A percentile compares a stretch with the other conserved stretches of the same genome.
Evolutionary conservation across 2,797 vertebrate species (phyloP).

Genomic region (Chiloscyllium punctatum): DNA sequence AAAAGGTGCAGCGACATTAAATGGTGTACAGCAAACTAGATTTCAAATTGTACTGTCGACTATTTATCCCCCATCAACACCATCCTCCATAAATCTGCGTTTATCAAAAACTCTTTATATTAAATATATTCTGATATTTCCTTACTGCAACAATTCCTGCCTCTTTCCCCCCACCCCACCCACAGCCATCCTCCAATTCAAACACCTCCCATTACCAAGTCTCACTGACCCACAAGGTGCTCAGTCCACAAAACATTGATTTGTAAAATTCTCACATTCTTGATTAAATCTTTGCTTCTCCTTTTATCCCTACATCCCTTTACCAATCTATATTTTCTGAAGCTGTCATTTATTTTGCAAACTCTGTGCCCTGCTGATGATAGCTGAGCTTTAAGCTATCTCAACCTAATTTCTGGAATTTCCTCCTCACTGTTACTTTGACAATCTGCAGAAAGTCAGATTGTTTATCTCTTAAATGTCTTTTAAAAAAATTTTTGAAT

Average conservation of each 20-base stretch:
- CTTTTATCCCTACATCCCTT: not conserved
- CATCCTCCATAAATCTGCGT: not conserved
- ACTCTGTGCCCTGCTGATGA: not conserved
- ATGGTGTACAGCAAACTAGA: not conserved
- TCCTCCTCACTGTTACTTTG: not conserved
- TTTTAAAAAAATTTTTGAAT: not conserved
- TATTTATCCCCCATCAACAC: not conserved
- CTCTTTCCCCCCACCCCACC: too few species aligned
- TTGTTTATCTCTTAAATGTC: not conserved
- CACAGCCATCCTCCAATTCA: too few species aligned
- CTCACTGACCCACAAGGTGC: too few species aligned
- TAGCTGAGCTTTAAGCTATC: not conserved
- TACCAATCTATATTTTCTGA: not conserved
- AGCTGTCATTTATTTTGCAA: not conserved
- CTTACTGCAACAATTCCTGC: not conserved
- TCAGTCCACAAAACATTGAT: not conserved
- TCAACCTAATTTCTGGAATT: not conserved
- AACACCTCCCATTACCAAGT: too few species aligned
- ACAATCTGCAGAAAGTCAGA: not conserved
- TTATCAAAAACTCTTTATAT: not conserved
- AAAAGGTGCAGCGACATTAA: not conserved
- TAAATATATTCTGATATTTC: not conserved
- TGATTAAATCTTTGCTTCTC: not conserved
- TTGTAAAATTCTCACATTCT: not conserved
- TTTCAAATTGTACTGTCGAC: not conserved